These are phyloP conservation scores for Drosophila mulleri DNA, from an alignment of 2,888 invertebrate genomes.

Conservation along the genomic window DNA sequence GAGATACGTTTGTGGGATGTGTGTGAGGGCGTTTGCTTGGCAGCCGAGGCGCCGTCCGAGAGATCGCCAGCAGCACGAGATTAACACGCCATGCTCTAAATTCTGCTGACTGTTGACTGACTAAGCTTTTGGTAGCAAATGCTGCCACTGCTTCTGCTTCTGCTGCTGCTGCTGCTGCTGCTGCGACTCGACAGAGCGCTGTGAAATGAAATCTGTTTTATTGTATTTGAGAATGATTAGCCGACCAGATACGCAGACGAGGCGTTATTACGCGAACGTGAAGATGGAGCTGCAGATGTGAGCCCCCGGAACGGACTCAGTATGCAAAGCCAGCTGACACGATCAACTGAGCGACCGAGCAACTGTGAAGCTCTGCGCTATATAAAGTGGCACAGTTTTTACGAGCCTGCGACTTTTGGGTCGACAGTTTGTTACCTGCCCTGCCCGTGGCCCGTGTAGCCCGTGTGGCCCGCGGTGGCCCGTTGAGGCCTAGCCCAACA, in stretches of 20 bases:
- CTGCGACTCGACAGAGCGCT: conserved; percentile 28
- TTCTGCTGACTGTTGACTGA: conserved; percentile 63
- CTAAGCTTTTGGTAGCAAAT: conserved; percentile 75
- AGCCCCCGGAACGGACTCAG: conserved; percentile 17
- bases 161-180: conserved; percentile 22
- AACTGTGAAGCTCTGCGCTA: conserved; percentile 23
- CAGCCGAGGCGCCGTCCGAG: conserved; percentile 49
- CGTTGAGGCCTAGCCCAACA: conserved; percentile 66
- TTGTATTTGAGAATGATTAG: conserved; percentile 79
- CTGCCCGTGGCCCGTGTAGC: conserved; percentile 31
- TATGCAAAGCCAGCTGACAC: conserved; percentile 50
- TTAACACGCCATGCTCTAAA: conserved; percentile 58
- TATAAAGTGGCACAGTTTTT: conserved; percentile 66
- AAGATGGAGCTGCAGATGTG: conserved; percentile 31
- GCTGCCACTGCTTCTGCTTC: conserved; percentile 33
- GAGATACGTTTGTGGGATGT: conserved; percentile 16
- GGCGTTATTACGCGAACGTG: conserved; percentile 65
- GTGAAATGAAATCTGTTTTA: conserved; percentile 68
- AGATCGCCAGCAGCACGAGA: conserved; percentile 65
- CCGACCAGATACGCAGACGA: conserved; percentile 61
- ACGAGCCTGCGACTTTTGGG: conserved; percentile 64
- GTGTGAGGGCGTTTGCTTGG: conserved; percentile 32
- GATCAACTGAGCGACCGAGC: conserved; percentile 15
- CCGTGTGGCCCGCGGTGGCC: conserved; percentile 13
- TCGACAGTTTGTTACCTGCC: conserved; percentile 56